These are phyloP conservation scores for Phallusia fumigata DNA, from an alignment of 23 tunicate species.

Conservation along the genomic window DNA sequence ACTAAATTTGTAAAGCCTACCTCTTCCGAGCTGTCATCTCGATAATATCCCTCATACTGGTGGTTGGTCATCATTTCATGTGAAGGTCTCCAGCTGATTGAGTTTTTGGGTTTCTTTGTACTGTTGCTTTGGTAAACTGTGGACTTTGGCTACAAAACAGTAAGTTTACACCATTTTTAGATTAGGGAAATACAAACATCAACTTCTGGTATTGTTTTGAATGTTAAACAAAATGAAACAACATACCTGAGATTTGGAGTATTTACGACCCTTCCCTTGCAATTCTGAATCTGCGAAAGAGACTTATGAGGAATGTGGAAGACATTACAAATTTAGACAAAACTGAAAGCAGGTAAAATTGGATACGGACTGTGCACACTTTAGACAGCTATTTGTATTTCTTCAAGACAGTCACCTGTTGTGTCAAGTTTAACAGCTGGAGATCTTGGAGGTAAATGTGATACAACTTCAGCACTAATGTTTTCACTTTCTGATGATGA, in stretches of 20 bases:
- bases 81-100: conserved; percentile 45
- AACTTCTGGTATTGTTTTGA: no score
- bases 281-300: background rate
- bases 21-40: conserved; percentile 61
- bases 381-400: no score
- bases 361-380: no score
- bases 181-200: no score
- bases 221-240: no score
- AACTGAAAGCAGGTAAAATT: no score
- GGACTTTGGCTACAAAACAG: background rate
- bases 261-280: background rate
- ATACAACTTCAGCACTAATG: background rate
- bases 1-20: conserved; percentile 12
- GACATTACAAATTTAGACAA: no score
- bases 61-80: conserved; percentile 75
- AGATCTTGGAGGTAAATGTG: conserved; percentile 25
- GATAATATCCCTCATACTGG: conserved; percentile 59
- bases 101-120: background rate
- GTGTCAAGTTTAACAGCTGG: background rate
- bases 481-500: background rate
- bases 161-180: background rate
- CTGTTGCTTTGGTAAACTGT: background rate
- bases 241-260: background rate
- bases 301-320: no score
- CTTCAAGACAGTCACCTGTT: background rate